Evolutionary conservation across 2,113 vertebrate genomes (phyloP).

Genomic region (Cyphotilapia sp.): DNA sequence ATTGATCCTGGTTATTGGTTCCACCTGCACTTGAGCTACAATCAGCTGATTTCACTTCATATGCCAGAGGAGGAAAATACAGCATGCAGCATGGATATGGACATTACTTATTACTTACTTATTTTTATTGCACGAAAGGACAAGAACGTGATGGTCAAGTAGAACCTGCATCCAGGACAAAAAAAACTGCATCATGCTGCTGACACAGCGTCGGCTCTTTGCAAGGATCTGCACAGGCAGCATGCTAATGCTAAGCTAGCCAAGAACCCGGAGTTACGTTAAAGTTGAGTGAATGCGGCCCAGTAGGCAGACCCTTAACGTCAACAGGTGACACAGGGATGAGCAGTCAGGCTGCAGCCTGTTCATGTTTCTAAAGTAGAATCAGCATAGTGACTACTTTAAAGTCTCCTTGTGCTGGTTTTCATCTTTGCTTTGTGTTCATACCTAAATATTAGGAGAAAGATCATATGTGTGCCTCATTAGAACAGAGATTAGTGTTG

Average conservation of each 20-base stretch:
- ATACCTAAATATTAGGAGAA: neutral
- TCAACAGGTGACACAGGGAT: neutral
- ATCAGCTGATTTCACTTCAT: neutral
- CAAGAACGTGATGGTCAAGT: neutral
- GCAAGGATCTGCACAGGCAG: neutral
- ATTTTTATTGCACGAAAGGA: neutral
- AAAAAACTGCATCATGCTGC: neutral
- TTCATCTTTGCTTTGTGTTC: neutral
- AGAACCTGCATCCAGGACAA: neutral
- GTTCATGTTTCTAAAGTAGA: neutral
- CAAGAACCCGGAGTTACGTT: neutral
- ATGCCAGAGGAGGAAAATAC: neutral
- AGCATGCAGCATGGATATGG: neutral
- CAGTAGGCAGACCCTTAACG: neutral
- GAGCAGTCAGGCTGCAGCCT: neutral
- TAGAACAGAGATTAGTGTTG: neutral
- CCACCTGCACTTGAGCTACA: neutral
- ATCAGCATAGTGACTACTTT: neutral
- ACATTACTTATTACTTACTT: neutral
- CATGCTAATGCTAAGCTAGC: neutral
- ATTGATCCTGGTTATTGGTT: neutral
- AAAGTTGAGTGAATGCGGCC: neutral
- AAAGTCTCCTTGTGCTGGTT: neutral
- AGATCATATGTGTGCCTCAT: neutral
- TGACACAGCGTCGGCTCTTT: neutral